A percentile compares a stretch with the other conserved stretches of the same genome.
phyloP scores from a whole-genome alignment of 2,888 invertebrate species.

The Gortyna flavago region DNA sequence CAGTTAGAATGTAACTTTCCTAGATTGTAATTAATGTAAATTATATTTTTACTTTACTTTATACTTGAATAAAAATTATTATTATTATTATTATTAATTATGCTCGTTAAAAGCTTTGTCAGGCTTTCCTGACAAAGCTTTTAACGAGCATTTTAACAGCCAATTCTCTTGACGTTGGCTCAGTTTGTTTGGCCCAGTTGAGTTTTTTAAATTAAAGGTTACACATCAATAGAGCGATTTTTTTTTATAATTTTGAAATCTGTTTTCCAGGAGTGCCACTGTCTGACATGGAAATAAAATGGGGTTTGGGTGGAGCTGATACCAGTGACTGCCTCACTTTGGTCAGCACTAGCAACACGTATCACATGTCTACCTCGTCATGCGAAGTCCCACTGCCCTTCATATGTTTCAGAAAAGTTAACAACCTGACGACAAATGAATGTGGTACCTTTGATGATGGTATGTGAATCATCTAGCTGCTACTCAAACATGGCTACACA shows the following conservation, averaged over 20 bases:
- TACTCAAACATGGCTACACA: too few species aligned
- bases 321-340: slow-evolving; percentile 18
- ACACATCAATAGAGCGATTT: too few species aligned
- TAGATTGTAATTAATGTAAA: too few species aligned
- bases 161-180: too few species aligned
- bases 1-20: too few species aligned
- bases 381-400: neutral
- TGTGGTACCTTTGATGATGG: slow-evolving; percentile 40
- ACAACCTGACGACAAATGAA: slow-evolving; percentile 20
- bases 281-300: slow-evolving; percentile 27
- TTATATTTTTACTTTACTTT: too few species aligned
- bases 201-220: neutral
- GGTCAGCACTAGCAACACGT: accelerated
- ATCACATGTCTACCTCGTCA: neutral
- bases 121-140: too few species aligned
- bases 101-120: too few species aligned
- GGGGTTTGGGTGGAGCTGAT: accelerated
- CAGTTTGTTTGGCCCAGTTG: too few species aligned
- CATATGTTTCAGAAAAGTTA: slow-evolving; percentile 21
- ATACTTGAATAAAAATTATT: too few species aligned
- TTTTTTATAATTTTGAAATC: neutral
- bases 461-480: neutral
- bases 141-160: too few species aligned
- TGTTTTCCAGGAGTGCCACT: slow-evolving; percentile 34
- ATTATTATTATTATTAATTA: too few species aligned